Evolutionary conservation across 2,888 invertebrate genomes (phyloP), one percentile per base, ranked within the genome.

Genomic region (Drosophila infuscata): DNA sequence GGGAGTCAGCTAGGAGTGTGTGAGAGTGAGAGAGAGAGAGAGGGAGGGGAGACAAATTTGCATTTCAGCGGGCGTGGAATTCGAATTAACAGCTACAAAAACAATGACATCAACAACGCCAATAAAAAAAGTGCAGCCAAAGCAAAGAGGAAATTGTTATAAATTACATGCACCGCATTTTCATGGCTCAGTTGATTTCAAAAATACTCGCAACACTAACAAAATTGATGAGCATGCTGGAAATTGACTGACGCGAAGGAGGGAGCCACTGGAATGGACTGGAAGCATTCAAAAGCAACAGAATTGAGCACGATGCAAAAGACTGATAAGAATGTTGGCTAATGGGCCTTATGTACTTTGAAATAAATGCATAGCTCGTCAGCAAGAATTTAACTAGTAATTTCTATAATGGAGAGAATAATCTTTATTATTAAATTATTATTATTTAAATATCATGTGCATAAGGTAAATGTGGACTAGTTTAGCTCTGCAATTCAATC

Each of bases 121-220:
- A 35, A 32, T 20, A 46, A 30, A 49, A 65, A 57, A 64, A 62
- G 20, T 85, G 85, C 83, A 88, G 76, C 62, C 75, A 70, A 74
- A 71, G 78, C 80, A 75, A 59, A 62, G 62, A 81, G 88, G 88
- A 84, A 88, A 83, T 81, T 75, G 83, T 81, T 81, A 72, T 88
- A 85, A 88, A 84, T 85, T 85, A 85, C 79, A 76, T 75, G 70
- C 71, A 82, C 20, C 61, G 84, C 84, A 78, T 87, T 83, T 87
- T 84, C 82, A 83, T 78, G 83, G 71, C 82, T 83, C 73, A 87
- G 85, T 84, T 81, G 81, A 67, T 60, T 82, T 73, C 15, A 25
- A 59, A 74, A 74, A 70, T 68, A 74, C 72, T 57, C 57, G 25
- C 58, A 25, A 41, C 46, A 62, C 57, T 61, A 70, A 67, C 48